Base-by-base conservation (phyloP, 1,140 invertebrate species). In the Lordiphosa collinella region DNA sequence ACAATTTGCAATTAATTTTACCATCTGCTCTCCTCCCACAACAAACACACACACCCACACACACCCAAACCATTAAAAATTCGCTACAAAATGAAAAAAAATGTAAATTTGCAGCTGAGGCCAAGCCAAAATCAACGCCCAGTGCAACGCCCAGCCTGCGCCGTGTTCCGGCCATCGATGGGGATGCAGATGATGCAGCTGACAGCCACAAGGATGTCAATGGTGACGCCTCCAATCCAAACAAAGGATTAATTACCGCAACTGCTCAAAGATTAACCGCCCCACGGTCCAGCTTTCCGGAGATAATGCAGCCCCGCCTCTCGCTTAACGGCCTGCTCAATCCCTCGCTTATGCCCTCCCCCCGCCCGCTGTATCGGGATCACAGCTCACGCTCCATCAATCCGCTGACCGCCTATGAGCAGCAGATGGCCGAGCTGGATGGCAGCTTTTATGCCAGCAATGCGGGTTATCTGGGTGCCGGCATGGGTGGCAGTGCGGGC, bases 241-340 rank as follows among this genome's bases (percentile, higher is more conserved):
- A 41, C 40, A 67, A 34, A 31, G 53, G 46, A 25, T 40, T 12
- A 51, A 37, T 10, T 34, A 34, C 59, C 48, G 65, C 36, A 18
- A 47, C 37, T 31, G 56, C 34, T 54, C 55, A 63, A 44, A 64
- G 60, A 67, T 54, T 70, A 57, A 48, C 14, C 34, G 58, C 49
- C 56, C 80, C 86, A 34, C 65, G 85, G 18, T 80, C 73, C 16
- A 88, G 76, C 49, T 84, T 66, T 37, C 70, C 80, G 52, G 80
- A 87, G 31, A 86, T 85, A 57, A 88, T 88, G 86, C 86, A 88
- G 55, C 87, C 87, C 4, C 84, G 87, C 11, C 69, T 88, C 4
- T 88, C 87, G 14, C 59, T 88, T n/a, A 88, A 88, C 52, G 87
- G 87, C 41, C 73, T 88, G 59, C 58, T 88, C 13, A 79, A 88